Percentiles rank a stretch among this genome's conserved stretches.
Evolutionary conservation across 2,797 vertebrate genomes (phyloP).

Genomic region (Lacerta agilis): DNA sequence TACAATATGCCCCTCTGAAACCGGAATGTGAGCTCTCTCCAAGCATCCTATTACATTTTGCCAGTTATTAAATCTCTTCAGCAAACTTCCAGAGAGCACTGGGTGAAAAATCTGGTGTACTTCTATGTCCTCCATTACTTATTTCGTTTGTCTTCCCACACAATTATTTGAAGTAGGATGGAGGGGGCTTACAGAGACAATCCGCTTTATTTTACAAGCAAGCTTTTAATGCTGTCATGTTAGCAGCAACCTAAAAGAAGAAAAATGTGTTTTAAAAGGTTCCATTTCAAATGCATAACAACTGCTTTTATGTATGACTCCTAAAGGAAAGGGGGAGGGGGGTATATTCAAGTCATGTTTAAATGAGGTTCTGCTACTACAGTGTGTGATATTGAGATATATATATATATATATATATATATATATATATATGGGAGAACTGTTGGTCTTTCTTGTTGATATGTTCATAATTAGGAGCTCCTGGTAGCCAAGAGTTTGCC

Average conservation of each 20-base stretch:
- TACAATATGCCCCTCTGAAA: neutral
- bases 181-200: constrained; percentile 30
- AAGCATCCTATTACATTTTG: constrained; percentile 4
- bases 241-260: constrained; percentile 47
- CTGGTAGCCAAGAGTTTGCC: neutral
- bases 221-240: constrained; percentile 32
- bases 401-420: too few relatives aligned
- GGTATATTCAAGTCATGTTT: neutral
- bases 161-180: constrained; percentile 31
- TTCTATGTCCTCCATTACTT: neutral
- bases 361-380: neutral
- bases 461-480: neutral
- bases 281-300: constrained; percentile 14
- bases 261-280: neutral
- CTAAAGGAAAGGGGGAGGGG: neutral
- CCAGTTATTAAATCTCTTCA: neutral
- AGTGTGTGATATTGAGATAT: too few relatives aligned
- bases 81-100: constrained; percentile 16
- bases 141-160: constrained; percentile 8
- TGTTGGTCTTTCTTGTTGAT: neutral
- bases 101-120: neutral
- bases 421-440: too few relatives aligned
- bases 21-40: neutral
- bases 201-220: neutral
- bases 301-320: constrained; percentile 18